Evolutionary conservation across 2,888 invertebrate species (phyloP).

Genomic region (Macrosoma leucophasiata): DNA sequence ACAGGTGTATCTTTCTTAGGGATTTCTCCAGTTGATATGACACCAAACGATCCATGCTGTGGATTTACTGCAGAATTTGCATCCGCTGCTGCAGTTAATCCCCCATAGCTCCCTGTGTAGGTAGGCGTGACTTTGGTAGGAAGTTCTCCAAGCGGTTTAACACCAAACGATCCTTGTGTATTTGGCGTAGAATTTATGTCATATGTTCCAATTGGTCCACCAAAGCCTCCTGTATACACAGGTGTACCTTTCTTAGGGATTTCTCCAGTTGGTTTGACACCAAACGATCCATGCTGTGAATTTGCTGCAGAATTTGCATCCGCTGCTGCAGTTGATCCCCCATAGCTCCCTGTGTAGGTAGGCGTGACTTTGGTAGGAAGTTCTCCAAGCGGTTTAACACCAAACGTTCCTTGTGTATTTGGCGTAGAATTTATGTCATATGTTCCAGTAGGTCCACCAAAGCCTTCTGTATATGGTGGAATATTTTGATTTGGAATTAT

Average conservation of each 20-base stretch:
- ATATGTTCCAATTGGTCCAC: slow-evolving; percentile 29
- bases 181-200: slow-evolving; percentile 17
- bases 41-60: neutral
- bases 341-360: no score
- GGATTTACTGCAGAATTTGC: slow-evolving; percentile 1
- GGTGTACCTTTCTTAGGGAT: slow-evolving; percentile 17
- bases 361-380: no score
- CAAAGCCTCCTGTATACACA: slow-evolving; percentile 33
- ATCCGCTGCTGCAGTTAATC: neutral
- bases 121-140: no score
- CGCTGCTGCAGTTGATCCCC: no score
- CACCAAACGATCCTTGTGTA: no score
- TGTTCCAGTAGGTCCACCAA: slow-evolving; percentile 30
- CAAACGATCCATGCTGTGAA: slow-evolving; percentile 6
- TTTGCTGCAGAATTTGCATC: slow-evolving; percentile 1
- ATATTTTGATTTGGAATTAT: no score
- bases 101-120: slow-evolving; percentile 1
- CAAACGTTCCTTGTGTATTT: no score
- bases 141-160: no score
- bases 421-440: no score
- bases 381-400: no score
- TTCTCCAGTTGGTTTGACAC: slow-evolving; percentile 8
- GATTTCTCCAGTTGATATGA: slow-evolving; percentile 13
- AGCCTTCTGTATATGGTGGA: slow-evolving; percentile 22
- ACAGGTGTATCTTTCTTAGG: slow-evolving; percentile 18